Conservation (phyloP, 1,140 invertebrate genomes). For the Pissodes strobi region DNA sequence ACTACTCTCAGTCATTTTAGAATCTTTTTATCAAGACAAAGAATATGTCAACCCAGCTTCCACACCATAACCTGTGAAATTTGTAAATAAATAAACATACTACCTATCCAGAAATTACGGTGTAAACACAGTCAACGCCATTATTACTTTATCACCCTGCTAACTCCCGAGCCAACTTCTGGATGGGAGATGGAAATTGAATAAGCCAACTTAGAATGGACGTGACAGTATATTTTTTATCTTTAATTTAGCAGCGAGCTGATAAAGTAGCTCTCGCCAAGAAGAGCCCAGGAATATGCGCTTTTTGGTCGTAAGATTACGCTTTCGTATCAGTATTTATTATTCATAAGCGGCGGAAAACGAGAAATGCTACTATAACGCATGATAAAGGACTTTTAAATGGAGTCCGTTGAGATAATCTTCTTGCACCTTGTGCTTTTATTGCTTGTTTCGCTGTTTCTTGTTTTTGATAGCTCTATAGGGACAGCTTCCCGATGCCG, state of each 20-base stretch:
- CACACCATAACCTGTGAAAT: no score
- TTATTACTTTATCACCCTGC: slow-evolving; percentile 25
- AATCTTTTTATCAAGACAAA: no score
- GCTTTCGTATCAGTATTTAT: slow-evolving; percentile 54
- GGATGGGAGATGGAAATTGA: slow-evolving; percentile 51
- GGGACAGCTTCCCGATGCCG: no score
- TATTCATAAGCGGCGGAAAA: slow-evolving; percentile 54
- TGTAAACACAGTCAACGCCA: slow-evolving; percentile 6
- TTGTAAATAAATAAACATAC: no score
- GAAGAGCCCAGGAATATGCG: slow-evolving; percentile 47
- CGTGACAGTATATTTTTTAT: slow-evolving; percentile 57
- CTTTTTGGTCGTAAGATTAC: slow-evolving; percentile 48
- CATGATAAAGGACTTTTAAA: slow-evolving; percentile 52
- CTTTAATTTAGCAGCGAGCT: slow-evolving; percentile 55
- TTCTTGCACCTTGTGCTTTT: slow-evolving; percentile 35
- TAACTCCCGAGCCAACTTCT: slow-evolving; percentile 13
- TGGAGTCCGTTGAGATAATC: slow-evolving; percentile 50
- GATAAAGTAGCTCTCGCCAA: slow-evolving; percentile 50
- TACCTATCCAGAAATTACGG: not conserved
- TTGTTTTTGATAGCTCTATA: no score
- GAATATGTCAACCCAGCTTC: no score
- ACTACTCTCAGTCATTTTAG: no score
- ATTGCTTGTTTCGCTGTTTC: slow-evolving; percentile 27
- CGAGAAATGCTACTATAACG: slow-evolving; percentile 53
- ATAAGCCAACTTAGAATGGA: slow-evolving; percentile 53